phyloP scores from a whole-genome alignment of 2,797 vertebrate species.

The Pelobates cultripes region DNA sequence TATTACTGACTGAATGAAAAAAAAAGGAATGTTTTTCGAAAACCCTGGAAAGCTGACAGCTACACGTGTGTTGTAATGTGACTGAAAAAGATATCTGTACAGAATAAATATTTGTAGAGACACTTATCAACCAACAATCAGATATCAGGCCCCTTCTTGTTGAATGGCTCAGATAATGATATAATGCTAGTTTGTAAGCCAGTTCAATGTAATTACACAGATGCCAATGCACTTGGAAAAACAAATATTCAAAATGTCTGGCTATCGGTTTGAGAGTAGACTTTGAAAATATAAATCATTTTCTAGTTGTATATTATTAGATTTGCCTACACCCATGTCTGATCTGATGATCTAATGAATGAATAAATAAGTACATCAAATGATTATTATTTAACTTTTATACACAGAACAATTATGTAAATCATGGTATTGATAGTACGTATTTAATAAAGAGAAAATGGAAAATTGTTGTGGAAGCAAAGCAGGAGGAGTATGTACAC shows the following conservation, averaged over 20 bases:
- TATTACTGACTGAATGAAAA: slow-evolving; percentile 23
- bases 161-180: slow-evolving; percentile 56
- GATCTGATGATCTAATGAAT: slow-evolving; percentile 2
- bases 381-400: slow-evolving; percentile 4
- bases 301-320: slow-evolving; percentile 5
- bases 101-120: slow-evolving; percentile 73
- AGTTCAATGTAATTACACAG: slow-evolving; percentile 49
- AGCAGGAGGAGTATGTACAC: no score
- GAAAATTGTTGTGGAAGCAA: no score
- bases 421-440: no score
- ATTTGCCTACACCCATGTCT: slow-evolving; percentile 4
- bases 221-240: slow-evolving; percentile 50
- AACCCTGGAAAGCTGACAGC: slow-evolving; percentile 63
- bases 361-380: background rate
- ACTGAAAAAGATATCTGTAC: slow-evolving; percentile 64
- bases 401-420: no score
- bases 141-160: slow-evolving; percentile 57
- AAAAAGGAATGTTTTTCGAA: slow-evolving; percentile 20
- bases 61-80: slow-evolving; percentile 60
- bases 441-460: no score
- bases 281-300: slow-evolving; percentile 53
- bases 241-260: slow-evolving; percentile 52
- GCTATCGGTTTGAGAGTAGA: background rate
- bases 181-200: slow-evolving; percentile 50
- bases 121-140: slow-evolving; percentile 65